Evolutionary conservation across 2,113 vertebrate species (phyloP).

Genomic region (Protobothrops flavoviridis): DNA sequence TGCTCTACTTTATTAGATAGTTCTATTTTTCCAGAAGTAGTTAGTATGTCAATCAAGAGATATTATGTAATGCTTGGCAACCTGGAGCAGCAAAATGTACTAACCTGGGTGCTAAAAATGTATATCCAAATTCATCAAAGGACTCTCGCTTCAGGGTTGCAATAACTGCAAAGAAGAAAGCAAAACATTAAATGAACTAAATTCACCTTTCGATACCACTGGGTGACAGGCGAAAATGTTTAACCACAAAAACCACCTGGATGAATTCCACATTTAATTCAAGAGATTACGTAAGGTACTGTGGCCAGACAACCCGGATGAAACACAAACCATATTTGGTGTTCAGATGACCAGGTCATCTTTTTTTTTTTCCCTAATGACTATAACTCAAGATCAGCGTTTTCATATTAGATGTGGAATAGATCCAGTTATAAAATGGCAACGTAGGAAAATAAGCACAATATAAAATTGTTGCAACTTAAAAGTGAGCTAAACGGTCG

Average conservation of each 20-base stretch:
- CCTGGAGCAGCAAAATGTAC: conserved; percentile 54
- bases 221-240: neutral
- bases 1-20: neutral
- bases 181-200: conserved; percentile 35
- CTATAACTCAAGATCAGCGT: neutral
- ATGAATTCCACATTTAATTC: conserved; percentile 27
- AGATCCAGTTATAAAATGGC: neutral
- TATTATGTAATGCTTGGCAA: neutral
- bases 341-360: too few species aligned
- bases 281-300: neutral
- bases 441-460: neutral
- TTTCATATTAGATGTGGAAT: neutral
- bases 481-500: neutral
- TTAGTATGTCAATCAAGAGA: neutral
- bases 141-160: conserved; percentile 82
- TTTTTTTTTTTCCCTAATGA: neutral
- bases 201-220: neutral
- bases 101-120: conserved; percentile 92
- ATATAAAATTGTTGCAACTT: neutral
- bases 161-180: conserved; percentile 75
- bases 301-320: neutral
- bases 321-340: neutral
- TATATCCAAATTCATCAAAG: conserved; percentile 90
- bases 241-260: neutral
- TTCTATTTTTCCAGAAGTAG: neutral